phyloP scores from a whole-genome alignment of 1,140 invertebrate genomes.

The Antheraea pernyi region DNA sequence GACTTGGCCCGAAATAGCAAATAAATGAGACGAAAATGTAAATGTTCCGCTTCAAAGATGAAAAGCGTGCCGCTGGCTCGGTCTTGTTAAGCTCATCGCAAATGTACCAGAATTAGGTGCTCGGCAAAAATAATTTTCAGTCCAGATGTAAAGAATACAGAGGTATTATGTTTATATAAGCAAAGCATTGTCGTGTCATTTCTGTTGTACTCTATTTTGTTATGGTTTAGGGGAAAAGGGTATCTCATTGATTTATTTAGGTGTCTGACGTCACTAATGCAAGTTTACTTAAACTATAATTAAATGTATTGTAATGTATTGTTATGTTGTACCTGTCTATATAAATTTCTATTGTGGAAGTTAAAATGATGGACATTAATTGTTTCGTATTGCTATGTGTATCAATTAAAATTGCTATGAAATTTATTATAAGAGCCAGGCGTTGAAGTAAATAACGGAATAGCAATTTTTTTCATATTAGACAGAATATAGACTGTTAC shows the following conservation, averaged over 20 bases:
- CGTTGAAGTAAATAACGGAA: too few relatives aligned
- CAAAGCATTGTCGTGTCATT: not conserved
- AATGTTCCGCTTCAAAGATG: constrained; percentile 78
- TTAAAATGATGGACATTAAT: too few relatives aligned
- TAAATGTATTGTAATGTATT: too few relatives aligned
- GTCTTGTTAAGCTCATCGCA: constrained; percentile 75
- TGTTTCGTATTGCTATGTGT: too few relatives aligned
- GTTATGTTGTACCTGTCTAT: too few relatives aligned
- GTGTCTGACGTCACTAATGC: too few relatives aligned
- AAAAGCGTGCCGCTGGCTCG: constrained; percentile 70
- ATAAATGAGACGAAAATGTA: constrained; percentile 79
- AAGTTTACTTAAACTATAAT: too few relatives aligned
- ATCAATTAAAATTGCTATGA: too few relatives aligned
- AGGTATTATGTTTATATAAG: not conserved
- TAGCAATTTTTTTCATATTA: too few relatives aligned
- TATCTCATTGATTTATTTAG: not conserved
- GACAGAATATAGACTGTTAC: too few relatives aligned
- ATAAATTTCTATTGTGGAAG: too few relatives aligned
- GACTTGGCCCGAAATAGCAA: constrained; percentile 73
- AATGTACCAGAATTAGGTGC: constrained; percentile 75
- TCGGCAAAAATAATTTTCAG: constrained; percentile 72
- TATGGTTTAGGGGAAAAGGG: not conserved
- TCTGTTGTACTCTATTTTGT: not conserved
- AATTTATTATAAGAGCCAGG: too few relatives aligned
- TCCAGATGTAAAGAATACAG: constrained; percentile 50